Evolutionary conservation across 1,140 invertebrate genomes (phyloP).

Genomic region (Drosophila repletoides): DNA sequence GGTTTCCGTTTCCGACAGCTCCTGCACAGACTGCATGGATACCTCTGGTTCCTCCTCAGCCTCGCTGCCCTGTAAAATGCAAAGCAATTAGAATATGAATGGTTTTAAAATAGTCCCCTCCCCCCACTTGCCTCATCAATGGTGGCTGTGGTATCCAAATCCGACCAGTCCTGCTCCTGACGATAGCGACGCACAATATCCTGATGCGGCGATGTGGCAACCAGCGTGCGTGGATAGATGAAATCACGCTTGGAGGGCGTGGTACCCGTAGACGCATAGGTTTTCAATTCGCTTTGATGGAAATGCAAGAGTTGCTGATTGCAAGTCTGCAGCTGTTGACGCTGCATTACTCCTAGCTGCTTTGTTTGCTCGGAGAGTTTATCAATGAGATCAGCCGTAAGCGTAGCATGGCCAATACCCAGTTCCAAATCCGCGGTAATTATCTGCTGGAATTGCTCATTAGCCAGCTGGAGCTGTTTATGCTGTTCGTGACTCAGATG

Average conservation of each 20-base stretch:
- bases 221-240: constrained; percentile 85
- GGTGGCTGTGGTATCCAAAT: constrained; percentile 73
- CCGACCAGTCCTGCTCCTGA: constrained; percentile 75
- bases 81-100: not conserved
- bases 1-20: constrained; percentile 70
- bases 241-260: constrained; percentile 87
- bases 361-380: constrained; percentile 31
- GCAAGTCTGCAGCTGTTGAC: constrained; percentile 54
- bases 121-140: constrained; percentile 61
- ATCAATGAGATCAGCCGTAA: constrained; percentile 25
- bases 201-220: constrained; percentile 87
- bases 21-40: constrained; percentile 58
- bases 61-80: constrained; percentile 53
- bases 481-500: constrained; percentile 24
- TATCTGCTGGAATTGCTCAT: constrained; percentile 17
- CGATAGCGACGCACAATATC: constrained; percentile 86
- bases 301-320: constrained; percentile 63
- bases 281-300: constrained; percentile 82
- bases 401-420: constrained; percentile 24
- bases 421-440: constrained; percentile 33
- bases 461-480: not conserved
- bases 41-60: constrained; percentile 52
- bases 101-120: not conserved
- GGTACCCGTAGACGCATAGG: constrained; percentile 83
- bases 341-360: constrained; percentile 52